Conservation (phyloP, 2,888 invertebrate species). For the Cryptocephalus primarius region DNA sequence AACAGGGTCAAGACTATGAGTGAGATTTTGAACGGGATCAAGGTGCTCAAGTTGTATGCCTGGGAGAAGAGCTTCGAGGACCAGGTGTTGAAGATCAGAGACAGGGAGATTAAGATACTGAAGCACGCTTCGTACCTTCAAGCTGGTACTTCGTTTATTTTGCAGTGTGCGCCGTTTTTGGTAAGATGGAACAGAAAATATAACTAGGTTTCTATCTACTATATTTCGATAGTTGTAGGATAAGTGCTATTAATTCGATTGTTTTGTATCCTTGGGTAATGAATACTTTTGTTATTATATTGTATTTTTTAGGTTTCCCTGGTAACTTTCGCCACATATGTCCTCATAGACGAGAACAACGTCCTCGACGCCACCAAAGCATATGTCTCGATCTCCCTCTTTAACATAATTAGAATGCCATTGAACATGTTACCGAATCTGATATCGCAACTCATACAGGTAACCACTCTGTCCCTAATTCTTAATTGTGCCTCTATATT, state of each 20-base stretch:
- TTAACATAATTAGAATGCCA: conserved; percentile 94
- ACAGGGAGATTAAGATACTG: conserved; percentile 45
- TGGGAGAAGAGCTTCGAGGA: conserved; percentile 50
- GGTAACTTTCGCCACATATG: conserved; percentile 82
- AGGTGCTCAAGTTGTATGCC: conserved; percentile 50
- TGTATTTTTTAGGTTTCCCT: conserved; percentile 58
- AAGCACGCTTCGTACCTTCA: conserved; percentile 44
- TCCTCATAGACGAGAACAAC: conserved; percentile 73
- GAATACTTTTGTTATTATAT: neutral
- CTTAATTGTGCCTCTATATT: no score
- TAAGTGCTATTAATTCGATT: neutral
- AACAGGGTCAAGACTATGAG: conserved; percentile 46
- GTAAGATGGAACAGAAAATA: conserved; percentile 32
- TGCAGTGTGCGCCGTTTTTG: conserved; percentile 51
- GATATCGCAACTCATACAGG: neutral
- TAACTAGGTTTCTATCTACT: no score
- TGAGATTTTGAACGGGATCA: conserved; percentile 46
- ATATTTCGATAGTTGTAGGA: no score
- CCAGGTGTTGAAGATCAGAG: conserved; percentile 44
- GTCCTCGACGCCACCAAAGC: conserved; percentile 81
- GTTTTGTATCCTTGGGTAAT: neutral
- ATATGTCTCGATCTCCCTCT: conserved; percentile 92
- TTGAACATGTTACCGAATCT: conserved; percentile 65
- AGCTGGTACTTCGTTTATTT: conserved; percentile 47
- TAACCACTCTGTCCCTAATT: neutral